Base-by-base conservation (phyloP, 2,113 vertebrate genomes). In the Eubucco bourcierii region DNA sequence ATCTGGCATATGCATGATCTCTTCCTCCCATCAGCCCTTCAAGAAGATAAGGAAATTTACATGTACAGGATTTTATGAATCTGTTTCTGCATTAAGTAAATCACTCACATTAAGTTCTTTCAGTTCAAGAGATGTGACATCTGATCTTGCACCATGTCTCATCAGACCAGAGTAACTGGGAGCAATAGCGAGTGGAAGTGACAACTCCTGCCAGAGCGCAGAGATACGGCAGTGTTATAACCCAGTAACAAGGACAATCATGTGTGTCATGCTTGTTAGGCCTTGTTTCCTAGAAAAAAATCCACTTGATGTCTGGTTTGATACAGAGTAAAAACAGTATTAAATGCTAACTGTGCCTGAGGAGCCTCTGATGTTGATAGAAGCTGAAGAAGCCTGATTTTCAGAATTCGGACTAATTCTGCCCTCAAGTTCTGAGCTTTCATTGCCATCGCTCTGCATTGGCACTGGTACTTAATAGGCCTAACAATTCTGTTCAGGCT, bases 1-100 rank as follows among this genome's bases (percentile, higher is more conserved):
- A 41, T 87, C 47, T 61, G 64, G 44, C 64, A 67, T 84, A 39
- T 80, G 47, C 60, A 47, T 55, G 15, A 33, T 77, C 17, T 83
- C 8, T 7, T 87, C 7, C 37, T 70, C 25, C 74, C 12, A 14
- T 28, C 53, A 74, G 6, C 21, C 65, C 33, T 79, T 92, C 52
- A 89, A 83, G 60, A 74, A 87, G 92, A 92, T 70, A n/a, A n/a
- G n/a, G n/a, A n/a, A n/a, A n/a, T n/a, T n/a, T n/a, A n/a, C n/a
- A n/a, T n/a, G n/a, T n/a, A n/a, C n/a, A n/a, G n/a, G n/a, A n/a
- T n/a, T n/a, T n/a, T 63, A 46, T 66, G 41, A 84, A 90, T 44
- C 56, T 88, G 28, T 88, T 91, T 80, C 79, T 95, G 47, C 44
- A 15, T 87, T 88, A 88, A 80, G 59, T 58, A 90, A 63, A 91